phyloP scores from a whole-genome alignment of 2,797 vertebrate species.

The Phataginus tetradactyla region DNA sequence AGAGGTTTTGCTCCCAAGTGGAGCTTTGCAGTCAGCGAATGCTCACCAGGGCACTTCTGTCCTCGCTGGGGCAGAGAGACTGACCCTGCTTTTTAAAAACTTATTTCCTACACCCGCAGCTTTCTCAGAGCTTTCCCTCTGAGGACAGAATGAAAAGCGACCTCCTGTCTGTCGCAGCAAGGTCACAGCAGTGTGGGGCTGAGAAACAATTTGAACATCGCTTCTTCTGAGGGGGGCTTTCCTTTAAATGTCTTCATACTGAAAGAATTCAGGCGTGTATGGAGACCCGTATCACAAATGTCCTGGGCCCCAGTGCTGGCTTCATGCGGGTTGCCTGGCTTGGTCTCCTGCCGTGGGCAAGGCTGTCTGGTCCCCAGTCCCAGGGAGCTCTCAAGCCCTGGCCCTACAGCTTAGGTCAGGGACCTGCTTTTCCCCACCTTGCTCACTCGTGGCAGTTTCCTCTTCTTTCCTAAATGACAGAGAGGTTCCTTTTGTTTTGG shows the following conservation, averaged over 20 bases:
- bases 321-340: not conserved
- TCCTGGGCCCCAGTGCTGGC: not conserved
- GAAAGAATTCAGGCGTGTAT: not conserved
- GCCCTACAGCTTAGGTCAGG: fast-evolving
- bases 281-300: fast-evolving
- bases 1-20: conserved; percentile 3
- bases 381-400: fast-evolving
- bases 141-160: not conserved
- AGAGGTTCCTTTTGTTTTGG: not conserved
- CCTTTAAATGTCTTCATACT: not conserved
- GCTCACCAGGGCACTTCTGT: not conserved
- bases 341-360: fast-evolving
- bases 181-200: not conserved
- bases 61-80: not conserved
- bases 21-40: not conserved
- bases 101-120: not conserved
- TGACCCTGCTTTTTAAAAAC: not conserved
- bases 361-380: no score
- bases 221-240: not conserved
- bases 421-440: not conserved
- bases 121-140: not conserved
- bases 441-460: not conserved
- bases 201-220: not conserved
- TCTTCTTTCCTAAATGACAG: not conserved
- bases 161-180: not conserved